phyloP scores from a whole-genome alignment of 2,797 vertebrate species.

The Macropodus opercularis region DNA sequence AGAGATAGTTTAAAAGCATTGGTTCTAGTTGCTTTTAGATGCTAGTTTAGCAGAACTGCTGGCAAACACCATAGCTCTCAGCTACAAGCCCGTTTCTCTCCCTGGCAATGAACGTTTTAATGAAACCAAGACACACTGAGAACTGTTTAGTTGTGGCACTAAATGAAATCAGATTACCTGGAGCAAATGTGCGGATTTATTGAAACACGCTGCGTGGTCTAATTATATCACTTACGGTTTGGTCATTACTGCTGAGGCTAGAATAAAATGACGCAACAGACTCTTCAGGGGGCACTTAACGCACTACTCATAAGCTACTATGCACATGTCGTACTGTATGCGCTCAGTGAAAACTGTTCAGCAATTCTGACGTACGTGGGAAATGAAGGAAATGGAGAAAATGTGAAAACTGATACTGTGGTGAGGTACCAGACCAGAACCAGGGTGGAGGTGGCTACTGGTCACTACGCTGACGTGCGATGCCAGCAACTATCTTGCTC shows the following conservation, averaged over 20 bases:
- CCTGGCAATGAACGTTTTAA: conserved; percentile 25
- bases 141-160: conserved; percentile 44
- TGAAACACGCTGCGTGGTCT: conserved; percentile 24
- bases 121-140: conserved; percentile 43
- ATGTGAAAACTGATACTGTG: conserved; percentile 6
- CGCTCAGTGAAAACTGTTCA: not conserved
- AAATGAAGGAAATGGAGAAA: conserved; percentile 2
- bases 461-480: too few species aligned
- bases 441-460: too few species aligned
- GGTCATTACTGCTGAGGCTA: conserved; percentile 46
- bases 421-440: too few species aligned
- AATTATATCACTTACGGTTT: conserved; percentile 39
- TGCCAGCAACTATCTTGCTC: too few species aligned
- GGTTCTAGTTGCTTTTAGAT: too few species aligned
- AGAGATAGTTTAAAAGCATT: too few species aligned
- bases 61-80: not conserved
- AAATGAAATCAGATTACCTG: conserved; percentile 57
- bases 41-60: conserved; percentile 1
- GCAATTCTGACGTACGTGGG: conserved; percentile 3
- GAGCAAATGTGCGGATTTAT: conserved; percentile 34
- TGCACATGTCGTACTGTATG: not conserved
- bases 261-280: conserved; percentile 40
- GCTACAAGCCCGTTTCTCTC: conserved; percentile 9
- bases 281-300: conserved; percentile 46
- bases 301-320: conserved; percentile 7